Conservation (phyloP, 2,888 invertebrate species). For the Ichneumon xanthorius region DNA sequence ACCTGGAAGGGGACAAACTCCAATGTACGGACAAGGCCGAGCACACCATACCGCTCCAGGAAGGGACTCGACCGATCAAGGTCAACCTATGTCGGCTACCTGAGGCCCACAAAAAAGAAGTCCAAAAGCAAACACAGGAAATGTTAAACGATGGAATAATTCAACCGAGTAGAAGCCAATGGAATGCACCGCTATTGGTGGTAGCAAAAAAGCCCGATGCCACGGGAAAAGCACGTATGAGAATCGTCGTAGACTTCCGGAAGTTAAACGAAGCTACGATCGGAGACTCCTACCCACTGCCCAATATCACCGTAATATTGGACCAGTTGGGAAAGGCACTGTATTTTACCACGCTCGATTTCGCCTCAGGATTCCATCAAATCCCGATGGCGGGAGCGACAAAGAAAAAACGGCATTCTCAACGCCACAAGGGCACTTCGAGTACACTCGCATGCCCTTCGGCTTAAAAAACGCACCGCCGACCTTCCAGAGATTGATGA, state of each 20-base stretch:
- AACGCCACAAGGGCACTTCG: not conserved
- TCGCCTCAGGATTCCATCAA: conserved; percentile 7
- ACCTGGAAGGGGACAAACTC: too few relatives aligned
- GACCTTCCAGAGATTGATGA: conserved; percentile 54
- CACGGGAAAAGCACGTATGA: not conserved
- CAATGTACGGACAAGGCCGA: not conserved
- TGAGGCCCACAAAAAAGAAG: too few relatives aligned
- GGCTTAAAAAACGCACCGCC: not conserved
- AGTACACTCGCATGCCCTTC: conserved; percentile 44
- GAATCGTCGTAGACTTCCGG: conserved; percentile 28
- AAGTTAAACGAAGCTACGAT: conserved; percentile 36
- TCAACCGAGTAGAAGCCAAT: too few relatives aligned
- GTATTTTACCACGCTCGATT: conserved; percentile 41
- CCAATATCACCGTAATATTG: conserved; percentile 30
- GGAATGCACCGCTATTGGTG: too few relatives aligned
- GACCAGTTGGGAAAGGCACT: conserved; percentile 36
- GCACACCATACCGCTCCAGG: not conserved
- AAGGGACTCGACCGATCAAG: not conserved
- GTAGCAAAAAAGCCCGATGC: conserved; percentile 37
- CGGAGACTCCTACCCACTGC: not conserved
- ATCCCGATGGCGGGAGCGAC: too few relatives aligned
- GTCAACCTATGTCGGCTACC: not conserved
- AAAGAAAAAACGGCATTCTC: conserved; percentile 31
- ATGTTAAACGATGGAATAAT: too few relatives aligned
- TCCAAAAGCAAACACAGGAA: too few relatives aligned